Conservation (phyloP, 2,888 invertebrate genomes). For the Hypena proboscidalis region DNA sequence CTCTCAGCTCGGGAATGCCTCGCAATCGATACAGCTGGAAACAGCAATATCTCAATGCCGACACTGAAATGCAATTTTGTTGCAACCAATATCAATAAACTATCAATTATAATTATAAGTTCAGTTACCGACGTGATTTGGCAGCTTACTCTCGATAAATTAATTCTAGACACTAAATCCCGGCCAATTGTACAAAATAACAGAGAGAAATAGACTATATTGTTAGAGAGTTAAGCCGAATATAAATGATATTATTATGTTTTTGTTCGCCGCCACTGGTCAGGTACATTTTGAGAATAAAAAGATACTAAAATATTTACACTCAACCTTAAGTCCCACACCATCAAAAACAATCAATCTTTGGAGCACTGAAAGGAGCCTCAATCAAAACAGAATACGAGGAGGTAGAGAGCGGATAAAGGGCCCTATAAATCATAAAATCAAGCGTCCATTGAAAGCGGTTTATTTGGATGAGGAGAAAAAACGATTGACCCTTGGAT, state of each 20-base stretch:
- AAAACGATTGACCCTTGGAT: slow-evolving; percentile 72
- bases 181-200: slow-evolving; percentile 18
- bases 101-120: slow-evolving; percentile 45
- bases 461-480: slow-evolving; percentile 72
- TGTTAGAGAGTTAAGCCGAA: slow-evolving; percentile 8
- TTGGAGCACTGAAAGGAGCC: slow-evolving; percentile 76
- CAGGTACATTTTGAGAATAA: slow-evolving; percentile 50
- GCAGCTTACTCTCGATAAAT: slow-evolving; percentile 34
- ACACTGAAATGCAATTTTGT: slow-evolving; percentile 42
- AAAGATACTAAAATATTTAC: slow-evolving; percentile 76
- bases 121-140: slow-evolving; percentile 33
- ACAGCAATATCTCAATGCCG: slow-evolving; percentile 54
- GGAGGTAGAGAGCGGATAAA: slow-evolving; percentile 78
- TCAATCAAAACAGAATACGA: slow-evolving; percentile 83
- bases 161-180: slow-evolving; percentile 32
- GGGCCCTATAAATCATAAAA: slow-evolving; percentile 84
- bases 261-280: slow-evolving; percentile 38
- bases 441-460: slow-evolving; percentile 79
- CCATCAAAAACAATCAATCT: slow-evolving; percentile 83
- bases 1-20: slow-evolving; percentile 47
- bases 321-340: slow-evolving; percentile 75
- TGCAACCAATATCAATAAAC: slow-evolving; percentile 35
- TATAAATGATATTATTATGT: slow-evolving; percentile 36
- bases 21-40: slow-evolving; percentile 51
- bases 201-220: slow-evolving; percentile 15